These are phyloP conservation scores for Falco rusticolus DNA, from an alignment of 2,797 vertebrate species.

Conservation along the genomic window DNA sequence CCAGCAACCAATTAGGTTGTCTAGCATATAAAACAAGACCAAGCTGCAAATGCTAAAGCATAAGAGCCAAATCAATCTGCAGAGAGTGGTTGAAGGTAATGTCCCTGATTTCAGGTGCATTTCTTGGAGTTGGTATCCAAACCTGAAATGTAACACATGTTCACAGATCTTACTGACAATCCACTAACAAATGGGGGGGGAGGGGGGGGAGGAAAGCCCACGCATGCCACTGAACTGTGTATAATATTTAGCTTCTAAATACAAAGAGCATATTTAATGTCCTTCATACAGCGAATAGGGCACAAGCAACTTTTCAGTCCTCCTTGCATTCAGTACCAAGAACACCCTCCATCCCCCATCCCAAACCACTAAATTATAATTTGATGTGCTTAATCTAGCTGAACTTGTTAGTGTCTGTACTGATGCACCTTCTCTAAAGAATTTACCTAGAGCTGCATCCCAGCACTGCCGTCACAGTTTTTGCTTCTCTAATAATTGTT, in stretches of 20 bases:
- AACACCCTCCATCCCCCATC: background rate
- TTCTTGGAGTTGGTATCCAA: too few relatives aligned
- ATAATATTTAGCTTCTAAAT: background rate
- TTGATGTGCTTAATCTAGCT: background rate
- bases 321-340: background rate
- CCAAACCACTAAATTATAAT: background rate
- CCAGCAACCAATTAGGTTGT: too few relatives aligned
- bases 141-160: too few relatives aligned
- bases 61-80: too few relatives aligned
- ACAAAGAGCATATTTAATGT: background rate
- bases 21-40: too few relatives aligned
- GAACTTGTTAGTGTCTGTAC: background rate
- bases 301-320: background rate
- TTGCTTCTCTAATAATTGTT: background rate
- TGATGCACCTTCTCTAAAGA: background rate
- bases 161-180: too few relatives aligned
- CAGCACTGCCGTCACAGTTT: background rate
- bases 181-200: too few relatives aligned
- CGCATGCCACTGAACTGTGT: background rate
- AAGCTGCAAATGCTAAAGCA: too few relatives aligned
- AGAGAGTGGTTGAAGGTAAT: too few relatives aligned
- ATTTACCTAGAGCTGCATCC: background rate
- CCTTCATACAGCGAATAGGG: background rate
- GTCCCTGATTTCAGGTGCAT: too few relatives aligned
- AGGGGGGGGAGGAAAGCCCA: too few relatives aligned